Evolutionary conservation across 2,113 vertebrate species (phyloP).

Genomic region (Tetrao urogallus): DNA sequence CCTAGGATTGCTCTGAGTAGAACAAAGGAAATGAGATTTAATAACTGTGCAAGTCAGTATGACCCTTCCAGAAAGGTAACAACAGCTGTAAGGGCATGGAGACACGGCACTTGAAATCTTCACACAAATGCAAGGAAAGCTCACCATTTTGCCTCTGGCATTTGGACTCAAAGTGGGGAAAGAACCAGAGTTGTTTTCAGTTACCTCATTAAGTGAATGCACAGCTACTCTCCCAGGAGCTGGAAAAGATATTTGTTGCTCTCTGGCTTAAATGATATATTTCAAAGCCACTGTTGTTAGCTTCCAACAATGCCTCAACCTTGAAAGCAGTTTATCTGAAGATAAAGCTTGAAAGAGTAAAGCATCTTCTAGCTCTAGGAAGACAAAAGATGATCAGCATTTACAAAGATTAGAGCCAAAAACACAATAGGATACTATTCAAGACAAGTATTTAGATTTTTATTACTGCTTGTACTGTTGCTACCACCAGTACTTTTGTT

Average conservation of each 20-base stretch:
- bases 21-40: conserved; percentile 52
- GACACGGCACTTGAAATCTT: conserved; percentile 7
- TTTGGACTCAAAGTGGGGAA: conserved; percentile 44
- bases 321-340: conserved; percentile 53
- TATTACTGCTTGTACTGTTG: conserved; percentile 38
- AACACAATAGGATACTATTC: conserved; percentile 30
- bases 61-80: conserved; percentile 57
- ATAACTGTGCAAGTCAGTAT: conserved; percentile 36
- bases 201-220: conserved; percentile 53
- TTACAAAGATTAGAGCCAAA: not conserved
- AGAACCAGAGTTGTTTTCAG: conserved; percentile 29
- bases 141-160: conserved; percentile 43
- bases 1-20: conserved; percentile 12
- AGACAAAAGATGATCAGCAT: conserved; percentile 50
- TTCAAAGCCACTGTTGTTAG: conserved; percentile 51
- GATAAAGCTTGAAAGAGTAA: conserved; percentile 36
- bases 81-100: not conserved
- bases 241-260: conserved; percentile 23
- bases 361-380: conserved; percentile 38
- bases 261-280: conserved; percentile 23
- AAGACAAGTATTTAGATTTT: conserved; percentile 24
- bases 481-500: conserved; percentile 22
- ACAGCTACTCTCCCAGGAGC: conserved; percentile 37
- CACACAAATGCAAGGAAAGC: not conserved
- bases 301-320: conserved; percentile 40